Conservation (phyloP, 2,113 vertebrate genomes). For the Aldabrachelys gigantea region DNA sequence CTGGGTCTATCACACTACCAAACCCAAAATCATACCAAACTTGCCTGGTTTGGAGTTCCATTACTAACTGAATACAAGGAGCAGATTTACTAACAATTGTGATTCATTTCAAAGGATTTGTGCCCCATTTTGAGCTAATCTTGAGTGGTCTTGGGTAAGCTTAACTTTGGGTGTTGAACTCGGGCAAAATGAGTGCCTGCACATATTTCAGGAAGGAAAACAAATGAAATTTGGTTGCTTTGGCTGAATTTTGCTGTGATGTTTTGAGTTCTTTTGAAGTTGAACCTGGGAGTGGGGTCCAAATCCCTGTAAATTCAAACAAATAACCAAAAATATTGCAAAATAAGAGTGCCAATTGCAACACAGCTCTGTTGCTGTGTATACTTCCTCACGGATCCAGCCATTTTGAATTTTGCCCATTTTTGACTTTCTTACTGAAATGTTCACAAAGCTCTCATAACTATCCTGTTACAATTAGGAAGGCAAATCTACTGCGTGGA, state of each 20-base stretch:
- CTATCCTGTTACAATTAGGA: slow-evolving; percentile 7
- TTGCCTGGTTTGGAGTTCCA: background rate
- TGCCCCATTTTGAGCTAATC: fast-evolving
- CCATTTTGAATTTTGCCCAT: background rate
- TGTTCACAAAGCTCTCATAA: background rate
- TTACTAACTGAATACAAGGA: background rate
- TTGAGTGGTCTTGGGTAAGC: background rate
- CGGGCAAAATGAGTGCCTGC: background rate
- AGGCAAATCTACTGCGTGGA: slow-evolving; percentile 23
- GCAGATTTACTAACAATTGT: background rate
- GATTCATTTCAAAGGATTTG: background rate
- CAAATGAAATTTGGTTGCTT: background rate
- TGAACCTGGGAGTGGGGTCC: background rate
- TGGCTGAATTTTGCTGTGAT: background rate
- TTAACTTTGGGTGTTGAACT: background rate
- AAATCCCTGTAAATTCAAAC: background rate
- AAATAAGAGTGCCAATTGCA: background rate
- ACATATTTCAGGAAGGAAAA: background rate
- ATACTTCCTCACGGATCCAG: background rate
- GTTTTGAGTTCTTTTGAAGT: background rate
- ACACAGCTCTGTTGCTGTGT: background rate
- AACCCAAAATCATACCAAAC: background rate
- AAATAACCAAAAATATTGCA: background rate
- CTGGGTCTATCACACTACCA: no score
- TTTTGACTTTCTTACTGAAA: background rate